A percentile compares a stretch with the other conserved stretches of the same genome.
These are phyloP conservation scores for Chrysotoxum bicinctum DNA, from an alignment of 2,888 invertebrate species.

Conservation along the genomic window DNA sequence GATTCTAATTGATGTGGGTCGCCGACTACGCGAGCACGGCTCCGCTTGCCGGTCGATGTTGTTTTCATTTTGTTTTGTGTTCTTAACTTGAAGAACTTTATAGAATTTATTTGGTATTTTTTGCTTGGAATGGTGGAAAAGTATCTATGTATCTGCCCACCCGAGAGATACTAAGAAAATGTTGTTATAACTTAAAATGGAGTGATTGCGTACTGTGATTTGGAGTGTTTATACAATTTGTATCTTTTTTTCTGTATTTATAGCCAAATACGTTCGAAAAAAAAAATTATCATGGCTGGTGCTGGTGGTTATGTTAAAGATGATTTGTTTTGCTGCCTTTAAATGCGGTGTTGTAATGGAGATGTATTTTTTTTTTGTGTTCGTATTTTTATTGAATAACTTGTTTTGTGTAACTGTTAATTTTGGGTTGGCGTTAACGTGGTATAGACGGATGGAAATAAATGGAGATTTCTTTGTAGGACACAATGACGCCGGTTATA, in stretches of 20 bases:
- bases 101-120: conserved; percentile 35
- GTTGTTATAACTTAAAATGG: conserved; percentile 64
- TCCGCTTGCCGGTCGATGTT: not conserved
- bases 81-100: conserved; percentile 39
- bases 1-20: conserved; percentile 69
- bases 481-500: conserved; percentile 19
- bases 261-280: not conserved
- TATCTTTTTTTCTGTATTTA: conserved; percentile 27
- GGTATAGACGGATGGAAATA: not conserved
- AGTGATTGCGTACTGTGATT: conserved; percentile 59
- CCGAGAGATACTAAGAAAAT: conserved; percentile 45
- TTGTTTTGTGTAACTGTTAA: conserved; percentile 63
- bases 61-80: conserved; percentile 20
- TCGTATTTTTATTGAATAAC: conserved; percentile 48
- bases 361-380: conserved; percentile 9
- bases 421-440: conserved; percentile 19
- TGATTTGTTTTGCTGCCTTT: conserved; percentile 10
- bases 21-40: not conserved
- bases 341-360: conserved; percentile 48
- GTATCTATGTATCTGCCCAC: conserved; percentile 50
- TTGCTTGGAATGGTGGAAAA: conserved; percentile 19
- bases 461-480: no score
- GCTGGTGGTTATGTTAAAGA: conserved; percentile 61
- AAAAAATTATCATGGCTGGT: not conserved
- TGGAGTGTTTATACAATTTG: conserved; percentile 29